A percentile compares a stretch with the other conserved stretches of the same genome.
Conservation (phyloP, 2,113 vertebrate species). For the Cheilinus undulatus region DNA sequence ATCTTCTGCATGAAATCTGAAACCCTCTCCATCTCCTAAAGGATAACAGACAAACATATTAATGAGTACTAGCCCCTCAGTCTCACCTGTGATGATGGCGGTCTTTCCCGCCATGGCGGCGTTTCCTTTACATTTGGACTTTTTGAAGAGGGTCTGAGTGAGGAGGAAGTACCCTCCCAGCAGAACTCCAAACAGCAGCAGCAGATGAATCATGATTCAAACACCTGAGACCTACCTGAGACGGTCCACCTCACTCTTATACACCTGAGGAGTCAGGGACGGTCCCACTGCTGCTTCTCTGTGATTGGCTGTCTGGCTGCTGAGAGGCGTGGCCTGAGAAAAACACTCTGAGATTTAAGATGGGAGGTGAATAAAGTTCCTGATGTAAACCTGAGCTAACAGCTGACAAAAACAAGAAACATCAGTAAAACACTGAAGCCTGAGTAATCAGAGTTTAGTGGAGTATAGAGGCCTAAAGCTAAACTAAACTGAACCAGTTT, state of each 20-base stretch:
- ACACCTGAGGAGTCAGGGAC: neutral
- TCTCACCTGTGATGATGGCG: constrained; percentile 75
- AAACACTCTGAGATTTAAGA: too few relatives aligned
- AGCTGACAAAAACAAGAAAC: too few relatives aligned
- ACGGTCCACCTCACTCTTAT: neutral
- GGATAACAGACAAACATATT: too few relatives aligned
- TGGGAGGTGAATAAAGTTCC: too few relatives aligned
- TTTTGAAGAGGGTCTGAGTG: constrained; percentile 68
- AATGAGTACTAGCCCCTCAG: neutral
- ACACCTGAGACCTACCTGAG: neutral
- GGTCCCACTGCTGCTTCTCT: neutral
- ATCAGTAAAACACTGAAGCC: too few relatives aligned
- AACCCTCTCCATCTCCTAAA: too few relatives aligned
- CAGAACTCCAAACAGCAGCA: constrained; percentile 19
- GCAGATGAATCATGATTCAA: constrained; percentile 48
- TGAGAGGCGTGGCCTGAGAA: neutral
- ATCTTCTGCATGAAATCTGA: too few relatives aligned
- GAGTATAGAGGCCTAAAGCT: too few relatives aligned
- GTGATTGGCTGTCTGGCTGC: neutral
- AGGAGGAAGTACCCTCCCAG: constrained; percentile 58
- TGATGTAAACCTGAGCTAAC: too few relatives aligned
- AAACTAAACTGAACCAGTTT: too few relatives aligned
- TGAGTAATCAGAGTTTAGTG: too few relatives aligned
- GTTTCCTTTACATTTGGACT: constrained; percentile 64
- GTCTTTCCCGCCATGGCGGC: constrained; percentile 68